Percentiles rank a stretch among this genome's conserved stretches.
Evolutionary conservation across 2,888 invertebrate species (phyloP).

Genomic region (Pterobdella sp.): DNA sequence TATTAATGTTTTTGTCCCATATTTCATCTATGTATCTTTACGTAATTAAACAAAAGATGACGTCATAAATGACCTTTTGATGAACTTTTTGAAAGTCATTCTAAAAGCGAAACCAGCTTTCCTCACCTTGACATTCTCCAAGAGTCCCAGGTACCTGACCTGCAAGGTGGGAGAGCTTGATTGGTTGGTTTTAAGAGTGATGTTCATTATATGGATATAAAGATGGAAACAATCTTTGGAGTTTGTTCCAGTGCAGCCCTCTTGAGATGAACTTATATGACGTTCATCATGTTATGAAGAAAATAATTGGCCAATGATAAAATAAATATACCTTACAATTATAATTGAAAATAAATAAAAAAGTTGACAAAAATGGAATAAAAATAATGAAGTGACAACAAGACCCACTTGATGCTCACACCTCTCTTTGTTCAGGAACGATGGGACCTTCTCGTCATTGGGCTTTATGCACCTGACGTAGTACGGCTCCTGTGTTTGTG

Average conservation of each 20-base stretch:
- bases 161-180: too few relatives aligned
- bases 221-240: too few relatives aligned
- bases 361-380: too few relatives aligned
- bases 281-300: too few relatives aligned
- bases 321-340: too few relatives aligned
- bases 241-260: too few relatives aligned
- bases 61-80: slow-evolving; percentile 64
- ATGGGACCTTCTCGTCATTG: slow-evolving; percentile 82
- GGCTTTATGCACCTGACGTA: slow-evolving; percentile 96
- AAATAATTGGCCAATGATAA: too few relatives aligned
- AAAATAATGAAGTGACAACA: too few relatives aligned
- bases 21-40: neutral
- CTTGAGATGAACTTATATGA: too few relatives aligned
- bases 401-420: slow-evolving; percentile 54
- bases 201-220: too few relatives aligned
- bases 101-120: slow-evolving; percentile 95
- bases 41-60: neutral
- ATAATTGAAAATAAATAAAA: too few relatives aligned
- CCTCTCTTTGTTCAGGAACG: slow-evolving; percentile 74
- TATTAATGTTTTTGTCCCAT: neutral
- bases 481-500: slow-evolving; percentile 67
- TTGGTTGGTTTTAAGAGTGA: too few relatives aligned
- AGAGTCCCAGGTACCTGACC: slow-evolving; percentile 71
- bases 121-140: slow-evolving; percentile 89
- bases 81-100: slow-evolving; percentile 83